Evolutionary conservation across 2,797 vertebrate genomes (phyloP), one percentile per base, ranked within the genome.

Genomic region (Pangasius macronema): DNA sequence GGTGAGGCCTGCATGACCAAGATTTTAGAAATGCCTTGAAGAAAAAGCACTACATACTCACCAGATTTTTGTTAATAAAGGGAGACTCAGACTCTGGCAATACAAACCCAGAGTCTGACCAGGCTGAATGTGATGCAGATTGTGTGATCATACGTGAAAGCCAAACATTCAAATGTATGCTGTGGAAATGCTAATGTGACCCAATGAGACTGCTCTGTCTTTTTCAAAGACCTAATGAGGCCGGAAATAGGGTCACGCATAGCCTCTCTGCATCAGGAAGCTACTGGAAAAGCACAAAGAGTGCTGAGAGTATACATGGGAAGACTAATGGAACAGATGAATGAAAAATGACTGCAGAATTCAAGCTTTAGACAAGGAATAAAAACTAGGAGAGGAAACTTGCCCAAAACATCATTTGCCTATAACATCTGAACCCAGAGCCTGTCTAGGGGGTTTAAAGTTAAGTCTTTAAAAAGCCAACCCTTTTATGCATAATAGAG

Each of bases 191-290:
- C 86, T 89, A 90, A 88, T 89, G 59, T 42, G 55, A 53, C 80
- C 85, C 82, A 85, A 53, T 86, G 87, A 90, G 87, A 84, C 75
- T 86, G 83, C 73, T 88, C 30, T n/a, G 63, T 80, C 85, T 72
- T 73, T 87, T 65, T 84, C 83, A 79, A 73, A 89, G 77, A 81
- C 63, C 76, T 11, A 84, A 30, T 42, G n/a, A 86, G 83, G 85
- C 89, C 86, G 51, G 84, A 90, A 91, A 91, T 75, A 89, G 88
- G 89, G 90, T 89, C 90, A 90, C 33, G 65, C 67, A 42, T 89
- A 83, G 86, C 68, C 87, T 70, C 4, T 20, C 42, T 82, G 88
- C 88, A 91, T 89, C 86, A 87, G 85, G 67, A 75, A 89, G 83
- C 87, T 53, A 30, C 85, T 83, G 87, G 89, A 91, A 73, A 89